These are phyloP conservation scores for Mormyrus proboscirostris DNA, from an alignment of 2,797 vertebrate species.

Conservation along the genomic window DNA sequence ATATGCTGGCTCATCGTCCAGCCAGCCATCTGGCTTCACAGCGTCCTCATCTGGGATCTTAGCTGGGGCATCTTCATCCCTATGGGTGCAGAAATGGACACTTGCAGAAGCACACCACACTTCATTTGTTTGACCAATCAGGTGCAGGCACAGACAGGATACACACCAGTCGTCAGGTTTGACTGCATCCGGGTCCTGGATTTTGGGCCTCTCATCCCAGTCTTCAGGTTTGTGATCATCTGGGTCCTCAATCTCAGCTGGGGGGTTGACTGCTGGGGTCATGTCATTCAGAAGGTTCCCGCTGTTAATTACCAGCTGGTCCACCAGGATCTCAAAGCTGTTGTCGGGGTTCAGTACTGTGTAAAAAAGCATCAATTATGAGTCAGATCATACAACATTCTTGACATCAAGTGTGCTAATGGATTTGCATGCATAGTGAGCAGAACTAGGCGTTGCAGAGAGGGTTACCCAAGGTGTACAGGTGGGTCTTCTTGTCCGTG, in stretches of 20 bases:
- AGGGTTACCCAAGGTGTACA: constrained; percentile 79
- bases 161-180: constrained; percentile 94
- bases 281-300: constrained; percentile 84
- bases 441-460: background rate
- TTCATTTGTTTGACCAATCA: background rate
- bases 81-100: constrained; percentile 36
- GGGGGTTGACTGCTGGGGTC: constrained; percentile 84
- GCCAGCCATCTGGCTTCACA: constrained; percentile 90
- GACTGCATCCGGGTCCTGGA: constrained; percentile 83
- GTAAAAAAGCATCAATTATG: constrained; percentile 16
- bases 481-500: constrained; percentile 94
- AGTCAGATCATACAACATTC: background rate
- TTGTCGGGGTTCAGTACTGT: constrained; percentile 94
- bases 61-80: constrained; percentile 94
- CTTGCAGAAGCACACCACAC: background rate
- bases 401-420: background rate
- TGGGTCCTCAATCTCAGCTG: constrained; percentile 89
- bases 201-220: constrained; percentile 96
- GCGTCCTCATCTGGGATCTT: constrained; percentile 84
- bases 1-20: constrained; percentile 91
- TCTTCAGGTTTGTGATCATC: constrained; percentile 92
- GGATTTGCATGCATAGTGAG: background rate
- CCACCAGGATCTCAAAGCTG: constrained; percentile 86
- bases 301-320: constrained; percentile 87
- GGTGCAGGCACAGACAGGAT: background rate